phyloP scores from a whole-genome alignment of 2,797 vertebrate genomes.

The Chelidonichthys spinosus region DNA sequence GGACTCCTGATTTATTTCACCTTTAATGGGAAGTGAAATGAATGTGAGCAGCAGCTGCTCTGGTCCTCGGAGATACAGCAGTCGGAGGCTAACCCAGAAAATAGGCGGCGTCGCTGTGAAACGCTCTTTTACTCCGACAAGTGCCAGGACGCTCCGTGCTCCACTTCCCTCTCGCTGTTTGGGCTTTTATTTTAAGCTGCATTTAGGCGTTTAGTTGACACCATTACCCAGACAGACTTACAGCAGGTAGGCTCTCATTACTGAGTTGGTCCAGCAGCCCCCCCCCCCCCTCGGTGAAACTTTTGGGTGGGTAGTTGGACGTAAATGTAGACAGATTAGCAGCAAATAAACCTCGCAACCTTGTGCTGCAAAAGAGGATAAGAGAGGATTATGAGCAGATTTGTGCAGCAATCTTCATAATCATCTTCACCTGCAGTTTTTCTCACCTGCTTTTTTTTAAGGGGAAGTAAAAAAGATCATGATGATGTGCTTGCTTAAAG shows the following conservation, averaged over 20 bases:
- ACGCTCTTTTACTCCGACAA: constrained; percentile 53
- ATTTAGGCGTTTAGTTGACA: constrained; percentile 53
- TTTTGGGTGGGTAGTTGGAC: too few species aligned
- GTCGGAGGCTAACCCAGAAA: constrained; percentile 79
- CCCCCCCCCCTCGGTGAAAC: too few species aligned
- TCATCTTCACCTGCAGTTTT: constrained; percentile 74
- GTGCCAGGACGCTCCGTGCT: constrained; percentile 60
- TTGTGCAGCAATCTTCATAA: constrained; percentile 78
- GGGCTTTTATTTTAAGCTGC: constrained; percentile 69
- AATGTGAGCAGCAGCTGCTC: constrained; percentile 84
- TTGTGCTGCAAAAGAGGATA: constrained; percentile 73
- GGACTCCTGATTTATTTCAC: constrained; percentile 84
- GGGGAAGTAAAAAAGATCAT: constrained; percentile 27
- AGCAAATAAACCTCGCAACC: constrained; percentile 75
- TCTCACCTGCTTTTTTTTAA: constrained; percentile 51
- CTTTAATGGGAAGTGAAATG: constrained; percentile 86
- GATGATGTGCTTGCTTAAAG: constrained; percentile 34
- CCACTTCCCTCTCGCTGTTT: constrained; percentile 45
- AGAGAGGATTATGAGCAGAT: constrained; percentile 79
- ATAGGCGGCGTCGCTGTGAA: constrained; percentile 66
- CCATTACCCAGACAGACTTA: constrained; percentile 18
- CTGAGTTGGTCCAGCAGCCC: too few species aligned
- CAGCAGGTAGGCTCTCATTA: too few species aligned
- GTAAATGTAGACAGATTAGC: constrained; percentile 77
- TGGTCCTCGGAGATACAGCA: constrained; percentile 80